phyloP scores from a whole-genome alignment of 2,888 invertebrate genomes.

The Lithophane leautieri region DNA sequence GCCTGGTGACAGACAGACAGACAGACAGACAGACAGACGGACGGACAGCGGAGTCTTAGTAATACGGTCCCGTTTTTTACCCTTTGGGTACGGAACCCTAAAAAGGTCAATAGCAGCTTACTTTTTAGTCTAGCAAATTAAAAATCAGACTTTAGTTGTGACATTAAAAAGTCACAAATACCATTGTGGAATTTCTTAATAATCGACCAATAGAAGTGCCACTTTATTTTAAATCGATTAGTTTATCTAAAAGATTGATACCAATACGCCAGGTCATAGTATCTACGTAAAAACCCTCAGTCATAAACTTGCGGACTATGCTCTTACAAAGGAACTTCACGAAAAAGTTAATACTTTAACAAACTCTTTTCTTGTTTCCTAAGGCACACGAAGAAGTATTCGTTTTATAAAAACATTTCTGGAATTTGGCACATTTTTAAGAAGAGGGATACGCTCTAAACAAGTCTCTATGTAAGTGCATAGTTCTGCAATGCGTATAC shows the following conservation, averaged over 20 bases:
- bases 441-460: constrained; percentile 74
- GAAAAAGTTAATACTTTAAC: constrained; percentile 27
- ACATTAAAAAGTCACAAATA: neutral
- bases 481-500: constrained; percentile 85
- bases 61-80: no score
- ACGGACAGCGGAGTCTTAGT: no score
- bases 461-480: constrained; percentile 84
- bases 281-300: constrained; percentile 7
- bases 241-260: neutral
- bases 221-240: neutral
- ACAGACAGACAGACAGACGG: no score
- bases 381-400: constrained; percentile 83
- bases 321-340: constrained; percentile 75
- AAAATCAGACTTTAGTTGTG: no score
- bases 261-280: constrained; percentile 51
- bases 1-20: no score
- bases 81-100: no score
- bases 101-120: no score
- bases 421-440: constrained; percentile 89
- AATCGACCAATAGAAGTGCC: neutral
- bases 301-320: constrained; percentile 81
- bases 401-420: constrained; percentile 87
- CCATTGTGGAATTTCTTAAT: neutral
- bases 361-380: constrained; percentile 68
- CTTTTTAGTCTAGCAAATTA: no score